phyloP scores from a whole-genome alignment of 1,140 invertebrate species.

The Drosophila punjabiensis region DNA sequence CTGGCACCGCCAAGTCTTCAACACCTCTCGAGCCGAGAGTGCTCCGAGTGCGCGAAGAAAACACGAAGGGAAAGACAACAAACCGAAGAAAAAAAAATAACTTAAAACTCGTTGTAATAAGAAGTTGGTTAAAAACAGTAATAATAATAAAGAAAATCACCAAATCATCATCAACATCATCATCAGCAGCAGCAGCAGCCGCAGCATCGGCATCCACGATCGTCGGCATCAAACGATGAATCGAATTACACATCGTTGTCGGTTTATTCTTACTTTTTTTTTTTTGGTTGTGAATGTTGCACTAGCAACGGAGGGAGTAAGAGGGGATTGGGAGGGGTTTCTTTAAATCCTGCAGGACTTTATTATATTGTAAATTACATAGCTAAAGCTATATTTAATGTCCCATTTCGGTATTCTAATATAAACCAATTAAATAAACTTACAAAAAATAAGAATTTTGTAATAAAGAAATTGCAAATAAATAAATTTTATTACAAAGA shows the following conservation, averaged over 20 bases:
- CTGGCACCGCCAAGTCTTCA: conserved; percentile 82
- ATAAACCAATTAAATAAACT: not conserved
- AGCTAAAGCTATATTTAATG: not conserved
- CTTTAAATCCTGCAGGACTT: not conserved
- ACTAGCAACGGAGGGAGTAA: not conserved
- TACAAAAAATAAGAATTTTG: not conserved
- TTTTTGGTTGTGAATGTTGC: conserved; percentile 15
- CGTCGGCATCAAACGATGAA: conserved; percentile 71
- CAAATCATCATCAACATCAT: conserved; percentile 82
- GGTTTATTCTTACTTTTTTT: not conserved
- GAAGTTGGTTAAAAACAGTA: conserved; percentile 83
- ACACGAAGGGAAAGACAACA: conserved; percentile 35
- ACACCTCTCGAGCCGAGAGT: conserved; percentile 79
- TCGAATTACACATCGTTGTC: conserved; percentile 80
- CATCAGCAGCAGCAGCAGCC: conserved; percentile 32
- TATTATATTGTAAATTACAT: too few species aligned
- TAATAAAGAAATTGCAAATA: not conserved
- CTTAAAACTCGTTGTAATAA: conserved; percentile 78
- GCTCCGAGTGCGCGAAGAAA: conserved; percentile 40
- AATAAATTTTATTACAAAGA: not conserved
- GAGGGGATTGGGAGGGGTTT: not conserved
- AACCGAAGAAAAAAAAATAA: conserved; percentile 44
- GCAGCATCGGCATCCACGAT: conserved; percentile 46
- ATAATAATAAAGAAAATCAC: conserved; percentile 83
- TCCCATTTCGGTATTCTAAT: not conserved